These are phyloP conservation scores for Pteruthius melanotis DNA, from an alignment of 2,113 vertebrate species.

Conservation along the genomic window DNA sequence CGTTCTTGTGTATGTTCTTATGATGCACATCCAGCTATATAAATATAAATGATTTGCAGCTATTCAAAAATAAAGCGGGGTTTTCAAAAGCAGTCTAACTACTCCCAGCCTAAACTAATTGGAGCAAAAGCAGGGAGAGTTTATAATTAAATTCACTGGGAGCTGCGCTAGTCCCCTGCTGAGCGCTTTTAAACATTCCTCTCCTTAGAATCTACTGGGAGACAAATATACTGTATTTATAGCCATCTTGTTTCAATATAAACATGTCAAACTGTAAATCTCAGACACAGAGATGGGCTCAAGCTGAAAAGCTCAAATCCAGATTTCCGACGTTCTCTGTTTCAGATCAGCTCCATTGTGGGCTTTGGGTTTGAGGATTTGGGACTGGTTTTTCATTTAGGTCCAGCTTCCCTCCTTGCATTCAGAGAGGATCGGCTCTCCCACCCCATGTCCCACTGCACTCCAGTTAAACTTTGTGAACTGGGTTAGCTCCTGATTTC, in stretches of 20 bases:
- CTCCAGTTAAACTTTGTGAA: not conserved
- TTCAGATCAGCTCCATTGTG: not conserved
- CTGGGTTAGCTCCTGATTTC: not conserved
- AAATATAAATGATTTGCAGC: slow-evolving; percentile 36
- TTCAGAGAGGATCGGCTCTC: not conserved
- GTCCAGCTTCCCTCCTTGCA: accelerated
- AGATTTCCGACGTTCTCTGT: not conserved
- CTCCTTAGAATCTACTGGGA: slow-evolving; percentile 18
- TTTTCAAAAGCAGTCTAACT: slow-evolving; percentile 55
- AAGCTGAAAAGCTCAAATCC: slow-evolving; percentile 39
- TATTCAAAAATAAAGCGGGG: slow-evolving; percentile 26
- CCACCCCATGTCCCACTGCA: not conserved
- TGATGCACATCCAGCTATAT: not conserved
- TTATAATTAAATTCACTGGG: slow-evolving; percentile 54
- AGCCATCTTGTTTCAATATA: slow-evolving; percentile 60
- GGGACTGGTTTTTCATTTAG: not conserved
- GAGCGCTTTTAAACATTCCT: slow-evolving; percentile 53
- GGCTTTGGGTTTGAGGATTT: not conserved
- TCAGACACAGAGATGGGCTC: slow-evolving; percentile 14
- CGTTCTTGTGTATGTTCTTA: not conserved
- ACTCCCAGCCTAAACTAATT: slow-evolving; percentile 24
- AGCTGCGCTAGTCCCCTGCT: slow-evolving; percentile 44
- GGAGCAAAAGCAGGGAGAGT: slow-evolving; percentile 5
- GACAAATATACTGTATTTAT: slow-evolving; percentile 52
- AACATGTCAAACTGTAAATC: slow-evolving; percentile 63